Evolutionary conservation across 2,888 invertebrate species (phyloP), one percentile per base, ranked within the genome.

Genomic region (Antheraea yamamai): DNA sequence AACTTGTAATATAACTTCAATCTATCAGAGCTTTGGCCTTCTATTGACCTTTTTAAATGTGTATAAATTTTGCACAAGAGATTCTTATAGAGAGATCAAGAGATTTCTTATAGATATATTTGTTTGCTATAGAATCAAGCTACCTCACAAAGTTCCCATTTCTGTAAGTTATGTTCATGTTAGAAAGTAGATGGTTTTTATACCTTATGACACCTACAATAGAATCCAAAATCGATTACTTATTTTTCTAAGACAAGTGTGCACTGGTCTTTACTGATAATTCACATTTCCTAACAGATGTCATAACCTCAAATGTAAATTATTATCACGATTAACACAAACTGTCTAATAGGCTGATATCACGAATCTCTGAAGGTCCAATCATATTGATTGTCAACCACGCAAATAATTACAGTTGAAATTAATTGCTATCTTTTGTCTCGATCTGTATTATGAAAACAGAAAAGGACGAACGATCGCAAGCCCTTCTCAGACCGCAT

Each of bases 381-480:
- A 55, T 55, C 16, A 16, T 64, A 16, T 35, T 18, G 26, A 66
- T 68, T 61, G 58, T 39, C 58, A 75, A 58, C 61, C 58, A 73
- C 47, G 58, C 64, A 47, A 74, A 52, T 68, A 66, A 74, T 77
- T 76, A 74, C 52, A 52, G 39, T 72, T 51, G 73, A 72, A 76
- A 75, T 73, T 74, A 75, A 75, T 72, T 74, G 75, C 51, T 71
- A 75, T 76, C 64, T 70, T 75, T 73, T 75, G n/a, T 72, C 74
- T 70, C 73, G 47, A 20, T 74, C 73, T 55, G 26, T 12, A 55
- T 12, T 70, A 68, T 26, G 6, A 16, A 58, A 47, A 23, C 39
- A 73, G 74, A 77, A 76, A 76, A 76, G 75, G 77, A 77, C 73
- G 71, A n/a, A 74, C 64, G 73, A 39, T 74, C 47, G 35, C 73